These are phyloP conservation scores for Microdon myrmicae DNA, from an alignment of 2,888 invertebrate species.

Conservation along the genomic window DNA sequence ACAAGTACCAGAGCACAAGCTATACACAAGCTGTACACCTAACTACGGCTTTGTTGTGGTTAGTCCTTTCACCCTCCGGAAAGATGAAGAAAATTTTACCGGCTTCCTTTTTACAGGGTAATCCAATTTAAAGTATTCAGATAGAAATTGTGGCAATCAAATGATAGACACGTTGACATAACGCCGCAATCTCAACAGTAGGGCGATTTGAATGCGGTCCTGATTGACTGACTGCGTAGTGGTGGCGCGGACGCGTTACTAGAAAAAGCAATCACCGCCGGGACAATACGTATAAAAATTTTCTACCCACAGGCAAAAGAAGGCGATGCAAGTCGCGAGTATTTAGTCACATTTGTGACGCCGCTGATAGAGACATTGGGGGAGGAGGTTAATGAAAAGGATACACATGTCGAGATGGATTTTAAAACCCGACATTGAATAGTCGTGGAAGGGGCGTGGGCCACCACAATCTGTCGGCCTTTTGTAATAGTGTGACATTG, in stretches of 20 bases:
- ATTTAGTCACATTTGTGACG: conserved; percentile 45
- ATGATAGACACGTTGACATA: conserved; percentile 46
- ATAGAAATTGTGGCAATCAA: conserved; percentile 61
- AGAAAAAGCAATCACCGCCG: conserved; percentile 46
- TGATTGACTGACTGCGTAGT: conserved; percentile 41
- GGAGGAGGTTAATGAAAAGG: conserved; percentile 66
- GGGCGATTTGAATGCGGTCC: conserved; percentile 44
- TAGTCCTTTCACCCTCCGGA: conserved; percentile 19
- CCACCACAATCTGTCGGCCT: conserved; percentile 36
- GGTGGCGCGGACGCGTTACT: conserved; percentile 18
- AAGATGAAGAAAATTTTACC: neutral
- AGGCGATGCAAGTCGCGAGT: conserved; percentile 11
- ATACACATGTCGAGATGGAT: conserved; percentile 67
- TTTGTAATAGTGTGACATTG: conserved; percentile 16
- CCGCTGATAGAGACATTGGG: conserved; percentile 30
- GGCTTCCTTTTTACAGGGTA: conserved; percentile 60
- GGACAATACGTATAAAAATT: conserved; percentile 12
- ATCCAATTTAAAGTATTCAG: conserved; percentile 67
- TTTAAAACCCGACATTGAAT: conserved; percentile 41
- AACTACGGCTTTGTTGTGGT: conserved; percentile 20
- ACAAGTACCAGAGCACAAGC: neutral
- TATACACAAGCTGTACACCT: conserved; percentile 11
- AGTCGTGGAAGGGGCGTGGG: conserved; percentile 7
- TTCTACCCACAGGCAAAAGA: conserved; percentile 16
- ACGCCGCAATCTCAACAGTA: conserved; percentile 4